Conservation (phyloP, 2,888 invertebrate species). For the Metacarcinus magister region DNA sequence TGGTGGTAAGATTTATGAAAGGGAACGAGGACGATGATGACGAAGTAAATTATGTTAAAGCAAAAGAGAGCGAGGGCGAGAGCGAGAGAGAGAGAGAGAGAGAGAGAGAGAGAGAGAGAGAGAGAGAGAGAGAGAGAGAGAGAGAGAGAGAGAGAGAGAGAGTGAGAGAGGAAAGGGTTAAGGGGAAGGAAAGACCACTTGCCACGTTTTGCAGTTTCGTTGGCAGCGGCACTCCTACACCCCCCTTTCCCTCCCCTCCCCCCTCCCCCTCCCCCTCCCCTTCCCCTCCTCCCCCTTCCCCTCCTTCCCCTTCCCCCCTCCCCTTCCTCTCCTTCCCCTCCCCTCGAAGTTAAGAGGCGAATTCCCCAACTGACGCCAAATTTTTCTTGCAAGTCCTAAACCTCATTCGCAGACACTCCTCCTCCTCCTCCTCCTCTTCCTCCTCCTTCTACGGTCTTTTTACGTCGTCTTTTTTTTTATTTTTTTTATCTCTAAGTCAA, state of each 20-base stretch:
- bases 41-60: background rate
- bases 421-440: background rate
- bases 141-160: background rate
- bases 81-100: background rate
- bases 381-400: constrained; percentile 3
- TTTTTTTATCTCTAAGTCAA: constrained; percentile 4
- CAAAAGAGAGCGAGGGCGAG: background rate
- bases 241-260: background rate
- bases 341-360: constrained; percentile 8
- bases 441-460: background rate
- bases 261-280: background rate
- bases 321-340: background rate
- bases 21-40: background rate
- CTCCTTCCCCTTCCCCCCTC: background rate
- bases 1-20: background rate
- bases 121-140: constrained; percentile 26
- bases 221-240: background rate
- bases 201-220: background rate
- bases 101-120: background rate
- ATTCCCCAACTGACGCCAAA: constrained; percentile 35
- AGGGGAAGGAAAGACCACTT: constrained; percentile 10
- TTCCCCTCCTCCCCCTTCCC: background rate
- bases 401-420: constrained; percentile 31
- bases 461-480: background rate
- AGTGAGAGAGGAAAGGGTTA: background rate